Evolutionary conservation across 2,888 invertebrate genomes (phyloP).

Genomic region (Noctuana brunneofusca): DNA sequence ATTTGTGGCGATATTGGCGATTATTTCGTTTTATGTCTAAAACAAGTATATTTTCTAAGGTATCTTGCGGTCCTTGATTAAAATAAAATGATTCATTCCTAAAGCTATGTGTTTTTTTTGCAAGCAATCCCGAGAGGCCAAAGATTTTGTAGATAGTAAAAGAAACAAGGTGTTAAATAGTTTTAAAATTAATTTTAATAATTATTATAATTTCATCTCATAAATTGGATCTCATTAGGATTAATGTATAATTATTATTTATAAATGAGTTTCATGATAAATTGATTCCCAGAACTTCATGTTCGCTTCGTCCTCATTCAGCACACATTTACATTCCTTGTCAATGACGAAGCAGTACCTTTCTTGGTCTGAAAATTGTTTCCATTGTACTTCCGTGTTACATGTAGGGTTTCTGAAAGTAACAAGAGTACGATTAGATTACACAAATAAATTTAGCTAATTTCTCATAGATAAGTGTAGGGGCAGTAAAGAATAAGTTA

Average conservation of each 20-base stretch:
- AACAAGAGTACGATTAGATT: not conserved
- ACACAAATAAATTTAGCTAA: not conserved
- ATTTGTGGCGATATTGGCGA: conserved; percentile 45
- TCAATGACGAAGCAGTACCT: conserved; percentile 63
- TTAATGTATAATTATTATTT: not conserved
- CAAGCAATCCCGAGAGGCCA: not conserved
- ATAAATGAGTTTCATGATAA: conserved; percentile 50
- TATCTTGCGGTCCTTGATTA: not conserved
- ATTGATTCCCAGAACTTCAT: conserved; percentile 69
- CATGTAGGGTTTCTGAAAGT: conserved; percentile 63
- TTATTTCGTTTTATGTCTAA: conserved; percentile 39
- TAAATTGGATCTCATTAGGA: not conserved
- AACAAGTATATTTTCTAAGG: conserved; percentile 48
- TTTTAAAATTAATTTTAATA: not conserved
- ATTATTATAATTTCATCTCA: not conserved
- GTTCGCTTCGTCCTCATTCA: conserved; percentile 52
- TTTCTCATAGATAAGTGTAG: not conserved
- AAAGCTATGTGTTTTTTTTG: not conserved
- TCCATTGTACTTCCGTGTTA: conserved; percentile 55
- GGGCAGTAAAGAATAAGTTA: too few relatives aligned
- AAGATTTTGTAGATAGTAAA: not conserved
- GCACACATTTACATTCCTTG: conserved; percentile 51
- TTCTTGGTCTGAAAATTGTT: conserved; percentile 58
- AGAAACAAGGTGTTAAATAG: too few relatives aligned
- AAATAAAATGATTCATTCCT: not conserved